phyloP scores from a whole-genome alignment of 2,113 vertebrate genomes.

The Caretta caretta region DNA sequence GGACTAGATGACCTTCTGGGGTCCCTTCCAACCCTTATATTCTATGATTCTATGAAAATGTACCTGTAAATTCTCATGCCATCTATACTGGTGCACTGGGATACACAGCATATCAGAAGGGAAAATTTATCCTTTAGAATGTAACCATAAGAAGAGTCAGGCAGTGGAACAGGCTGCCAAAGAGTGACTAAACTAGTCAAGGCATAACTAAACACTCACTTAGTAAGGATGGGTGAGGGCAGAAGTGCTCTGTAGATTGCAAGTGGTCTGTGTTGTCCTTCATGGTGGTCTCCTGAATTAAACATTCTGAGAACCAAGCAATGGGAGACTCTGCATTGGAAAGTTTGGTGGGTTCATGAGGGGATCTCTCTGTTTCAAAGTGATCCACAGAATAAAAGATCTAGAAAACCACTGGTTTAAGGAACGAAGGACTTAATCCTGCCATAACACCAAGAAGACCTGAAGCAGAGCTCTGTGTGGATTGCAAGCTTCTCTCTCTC shows the following conservation, averaged over 20 bases:
- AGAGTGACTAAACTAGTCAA: background rate
- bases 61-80: background rate
- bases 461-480: background rate
- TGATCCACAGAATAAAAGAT: background rate
- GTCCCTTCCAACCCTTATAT: no score
- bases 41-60: no score
- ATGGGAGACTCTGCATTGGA: background rate
- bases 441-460: background rate
- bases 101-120: background rate
- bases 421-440: background rate
- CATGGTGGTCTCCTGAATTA: background rate
- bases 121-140: conserved; percentile 9
- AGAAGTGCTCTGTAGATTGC: background rate
- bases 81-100: background rate
- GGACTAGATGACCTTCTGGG: no score
- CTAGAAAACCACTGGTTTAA: background rate
- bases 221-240: background rate
- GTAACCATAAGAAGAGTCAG: background rate
- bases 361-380: background rate
- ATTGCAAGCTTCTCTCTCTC: background rate
- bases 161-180: background rate
- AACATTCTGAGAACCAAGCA: background rate
- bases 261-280: background rate
- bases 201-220: background rate
- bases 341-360: background rate